Base-by-base conservation (phyloP, 53 echinoderm and acorn worm genomes). In the Pentamera pediparva region DNA sequence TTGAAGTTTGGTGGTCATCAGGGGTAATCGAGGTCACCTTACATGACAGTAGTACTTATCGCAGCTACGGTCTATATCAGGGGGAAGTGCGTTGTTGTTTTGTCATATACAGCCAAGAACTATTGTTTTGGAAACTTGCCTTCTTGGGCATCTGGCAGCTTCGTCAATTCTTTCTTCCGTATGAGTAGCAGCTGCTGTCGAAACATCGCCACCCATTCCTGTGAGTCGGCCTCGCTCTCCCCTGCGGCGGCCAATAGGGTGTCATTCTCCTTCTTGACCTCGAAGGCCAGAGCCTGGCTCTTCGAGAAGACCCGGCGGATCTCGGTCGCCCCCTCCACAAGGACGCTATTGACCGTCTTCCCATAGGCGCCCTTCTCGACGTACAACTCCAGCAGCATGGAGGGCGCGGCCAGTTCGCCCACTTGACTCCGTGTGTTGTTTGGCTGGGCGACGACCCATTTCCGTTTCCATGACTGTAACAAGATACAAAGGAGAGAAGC, bases 391-490 rank as follows among this genome's bases (percentile, higher is more conserved):
- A 91, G 62, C 4, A 91, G 81, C 47, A 87, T 35, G 9, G 92
- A 91, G 26, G 75, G 75, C 17, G 77, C 53, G 45, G 56, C 26
- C 29, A 67, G 34, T 60, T 77, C 48, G 6, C 77, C 83, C 13
- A 72, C 55, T 72, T 72, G 73, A 9, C 69, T 54, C 36, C 77
- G 75, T 19, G 87, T 84, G 38, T 84, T 86, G 73, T 91, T 91
- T 29, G 82, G 87, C 74, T 84, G 92, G 10, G 87, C 77, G 20
- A 81, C 81, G 5, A 84, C 81, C 84, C 84, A 91, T 61, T 87
- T 91, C 63, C 87, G 81, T 39, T 91, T 91, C 92, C 92, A 91
- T 59, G 84, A 84, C 92, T 84, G 62, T 32, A 63, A 52, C 57
- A 76, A 82, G 49, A 63, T 47, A 53, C 32, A 54, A 72, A 47